phyloP scores from a whole-genome alignment of 1,140 invertebrate species.

The Nilaparvata lugens region DNA sequence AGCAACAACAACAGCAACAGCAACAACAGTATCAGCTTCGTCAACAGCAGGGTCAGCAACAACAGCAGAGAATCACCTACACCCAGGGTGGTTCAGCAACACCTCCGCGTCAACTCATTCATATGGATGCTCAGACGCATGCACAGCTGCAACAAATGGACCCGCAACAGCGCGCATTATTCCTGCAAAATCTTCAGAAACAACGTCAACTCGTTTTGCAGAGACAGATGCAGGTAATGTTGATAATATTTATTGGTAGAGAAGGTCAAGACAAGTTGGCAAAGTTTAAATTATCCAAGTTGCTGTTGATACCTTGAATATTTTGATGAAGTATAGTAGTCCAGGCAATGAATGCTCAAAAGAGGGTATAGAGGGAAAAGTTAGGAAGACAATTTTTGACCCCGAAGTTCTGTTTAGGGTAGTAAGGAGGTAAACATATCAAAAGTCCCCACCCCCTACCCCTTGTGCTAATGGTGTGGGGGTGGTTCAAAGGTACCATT shows the following conservation, averaged over 20 bases:
- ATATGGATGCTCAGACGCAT: slow-evolving; percentile 67
- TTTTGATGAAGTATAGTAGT: too few species aligned
- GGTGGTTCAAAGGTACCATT: too few species aligned
- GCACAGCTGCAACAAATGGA: slow-evolving; percentile 75
- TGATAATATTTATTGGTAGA: not conserved
- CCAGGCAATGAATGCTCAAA: too few species aligned
- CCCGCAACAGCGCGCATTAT: slow-evolving; percentile 62
- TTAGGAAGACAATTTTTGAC: too few species aligned
- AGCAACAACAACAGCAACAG: slow-evolving; percentile 20
- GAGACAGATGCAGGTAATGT: slow-evolving; percentile 34
- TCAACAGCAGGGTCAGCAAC: slow-evolving; percentile 32
- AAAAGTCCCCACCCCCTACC: too few species aligned
- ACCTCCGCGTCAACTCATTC: slow-evolving; percentile 55
- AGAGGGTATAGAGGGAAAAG: too few species aligned
- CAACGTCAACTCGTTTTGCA: slow-evolving; percentile 48
- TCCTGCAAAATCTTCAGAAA: slow-evolving; percentile 65
- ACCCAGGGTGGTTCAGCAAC: slow-evolving; percentile 19
- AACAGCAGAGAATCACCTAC: slow-evolving; percentile 21
- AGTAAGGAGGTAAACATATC: too few species aligned
- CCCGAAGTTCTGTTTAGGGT: too few species aligned
- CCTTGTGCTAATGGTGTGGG: too few species aligned
- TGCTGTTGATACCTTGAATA: too few species aligned
- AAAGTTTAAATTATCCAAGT: too few species aligned
- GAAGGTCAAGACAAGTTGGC: not conserved
- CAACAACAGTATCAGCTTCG: slow-evolving; percentile 30